phyloP scores from a whole-genome alignment of 2,888 invertebrate species.

The Dendrolimus houi region DNA sequence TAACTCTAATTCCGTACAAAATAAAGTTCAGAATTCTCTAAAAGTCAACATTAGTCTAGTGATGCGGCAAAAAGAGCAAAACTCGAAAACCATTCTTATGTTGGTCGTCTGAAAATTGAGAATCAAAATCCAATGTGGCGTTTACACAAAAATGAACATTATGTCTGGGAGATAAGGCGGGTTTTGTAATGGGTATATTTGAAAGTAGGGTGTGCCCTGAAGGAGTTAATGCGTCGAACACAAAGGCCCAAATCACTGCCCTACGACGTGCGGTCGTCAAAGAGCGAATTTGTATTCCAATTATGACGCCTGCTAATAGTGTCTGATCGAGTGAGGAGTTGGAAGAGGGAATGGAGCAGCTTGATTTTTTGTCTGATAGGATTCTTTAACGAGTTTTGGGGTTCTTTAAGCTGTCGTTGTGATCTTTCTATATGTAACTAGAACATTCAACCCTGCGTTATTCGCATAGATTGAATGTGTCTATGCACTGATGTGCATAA shows the following conservation, averaged over 20 bases:
- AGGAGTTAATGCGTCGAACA: constrained; percentile 74
- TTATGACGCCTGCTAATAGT: constrained; percentile 53
- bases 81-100: neutral
- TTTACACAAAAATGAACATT: constrained; percentile 13
- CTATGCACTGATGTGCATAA: too few relatives aligned
- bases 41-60: neutral
- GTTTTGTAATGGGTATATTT: constrained; percentile 21
- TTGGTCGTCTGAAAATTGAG: neutral
- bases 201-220: constrained; percentile 54
- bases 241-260: constrained; percentile 75
- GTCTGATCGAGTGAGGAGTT: constrained; percentile 27
- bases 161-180: constrained; percentile 26
- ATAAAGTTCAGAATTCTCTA: neutral
- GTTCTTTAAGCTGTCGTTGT: too few relatives aligned
- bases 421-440: too few relatives aligned
- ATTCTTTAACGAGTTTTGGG: neutral
- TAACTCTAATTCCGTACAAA: neutral
- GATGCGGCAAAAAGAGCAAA: neutral
- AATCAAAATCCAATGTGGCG: neutral
- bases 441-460: too few relatives aligned
- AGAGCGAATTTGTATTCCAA: constrained; percentile 74
- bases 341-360: constrained; percentile 10
- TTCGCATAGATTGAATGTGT: too few relatives aligned
- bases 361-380: constrained; percentile 1
- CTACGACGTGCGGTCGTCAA: constrained; percentile 60